phyloP scores from a whole-genome alignment of 1,140 invertebrate genomes.

The Zaprionus lachaisei region DNA sequence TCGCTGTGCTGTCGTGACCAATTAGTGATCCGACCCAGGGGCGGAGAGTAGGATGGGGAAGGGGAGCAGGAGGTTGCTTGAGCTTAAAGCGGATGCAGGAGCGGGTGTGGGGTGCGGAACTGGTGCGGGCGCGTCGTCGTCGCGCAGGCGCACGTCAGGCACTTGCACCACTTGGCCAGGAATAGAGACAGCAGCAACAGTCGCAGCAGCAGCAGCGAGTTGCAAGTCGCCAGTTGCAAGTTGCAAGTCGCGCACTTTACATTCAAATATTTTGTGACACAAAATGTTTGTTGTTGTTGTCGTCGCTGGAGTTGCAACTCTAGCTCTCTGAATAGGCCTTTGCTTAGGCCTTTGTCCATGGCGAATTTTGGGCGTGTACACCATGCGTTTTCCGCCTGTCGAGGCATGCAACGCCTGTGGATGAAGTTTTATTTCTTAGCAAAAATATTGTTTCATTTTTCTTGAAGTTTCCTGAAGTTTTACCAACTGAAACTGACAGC shows the following conservation, averaged over 20 bases:
- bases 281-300: constrained; percentile 67
- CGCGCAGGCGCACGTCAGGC: constrained; percentile 73
- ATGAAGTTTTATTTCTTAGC: not conserved
- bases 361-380: constrained; percentile 69
- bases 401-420: not conserved
- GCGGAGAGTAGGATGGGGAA: constrained; percentile 24
- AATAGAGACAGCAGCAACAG: constrained; percentile 72
- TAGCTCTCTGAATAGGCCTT: constrained; percentile 51
- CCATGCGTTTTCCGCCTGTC: constrained; percentile 40
- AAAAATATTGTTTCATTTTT: constrained; percentile 3
- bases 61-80: not conserved
- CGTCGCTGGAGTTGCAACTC: constrained; percentile 18
- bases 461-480: not conserved
- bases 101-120: not conserved
- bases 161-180: constrained; percentile 43
- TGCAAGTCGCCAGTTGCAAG: constrained; percentile 43
- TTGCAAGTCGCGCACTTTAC: constrained; percentile 69
- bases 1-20: constrained; percentile 76
- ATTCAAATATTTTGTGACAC: constrained; percentile 82
- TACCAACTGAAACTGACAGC: not conserved
- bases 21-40: constrained; percentile 71
- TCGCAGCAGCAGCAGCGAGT: constrained; percentile 12
- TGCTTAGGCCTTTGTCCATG: constrained; percentile 66
- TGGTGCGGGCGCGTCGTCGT: constrained; percentile 43
- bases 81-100: not conserved